These are phyloP conservation scores for Ambastaia sidthimunki DNA, from an alignment of 2,797 vertebrate genomes.

Conservation along the genomic window DNA sequence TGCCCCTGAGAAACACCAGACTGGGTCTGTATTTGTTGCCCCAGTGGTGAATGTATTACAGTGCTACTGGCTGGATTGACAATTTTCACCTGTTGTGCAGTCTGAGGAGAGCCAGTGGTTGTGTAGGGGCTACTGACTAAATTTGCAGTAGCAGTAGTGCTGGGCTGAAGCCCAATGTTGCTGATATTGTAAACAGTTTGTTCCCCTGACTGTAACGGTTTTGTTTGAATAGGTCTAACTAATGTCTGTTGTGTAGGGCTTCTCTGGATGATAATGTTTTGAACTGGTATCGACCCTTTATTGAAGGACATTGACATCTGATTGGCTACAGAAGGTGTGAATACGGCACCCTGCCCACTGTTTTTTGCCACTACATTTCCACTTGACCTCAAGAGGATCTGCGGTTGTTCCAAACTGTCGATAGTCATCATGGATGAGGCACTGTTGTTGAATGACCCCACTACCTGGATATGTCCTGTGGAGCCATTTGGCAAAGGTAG, in stretches of 20 bases:
- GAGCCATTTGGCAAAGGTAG: constrained; percentile 90
- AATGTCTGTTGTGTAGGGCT: constrained; percentile 89
- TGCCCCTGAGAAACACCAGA: constrained; percentile 82
- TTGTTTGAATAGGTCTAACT: constrained; percentile 94
- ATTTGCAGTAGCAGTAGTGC: constrained; percentile 72
- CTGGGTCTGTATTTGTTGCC: constrained; percentile 77
- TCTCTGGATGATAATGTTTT: constrained; percentile 98
- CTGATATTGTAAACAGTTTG: constrained; percentile 89
- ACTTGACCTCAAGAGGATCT: constrained; percentile 91
- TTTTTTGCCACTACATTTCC: constrained; percentile 79
- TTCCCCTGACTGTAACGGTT: constrained; percentile 88
- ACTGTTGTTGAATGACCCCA: constrained; percentile 89
- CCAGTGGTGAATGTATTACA: constrained; percentile 89
- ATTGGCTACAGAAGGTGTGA: constrained; percentile 85
- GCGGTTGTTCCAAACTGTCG: constrained; percentile 93
- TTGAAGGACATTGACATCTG: constrained; percentile 93
- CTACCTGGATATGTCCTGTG: constrained; percentile 92
- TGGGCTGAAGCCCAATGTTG: constrained; percentile 85
- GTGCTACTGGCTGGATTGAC: constrained; percentile 81
- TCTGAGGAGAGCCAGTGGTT: constrained; percentile 83
- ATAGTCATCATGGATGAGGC: constrained; percentile 93
- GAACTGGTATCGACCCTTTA: constrained; percentile 90
- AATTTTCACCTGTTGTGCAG: constrained; percentile 68
- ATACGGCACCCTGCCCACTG: constrained; percentile 79
- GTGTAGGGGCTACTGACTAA: constrained; percentile 84